phyloP scores from a whole-genome alignment of 2,888 invertebrate species.

The Dromius quadrimaculatus region DNA sequence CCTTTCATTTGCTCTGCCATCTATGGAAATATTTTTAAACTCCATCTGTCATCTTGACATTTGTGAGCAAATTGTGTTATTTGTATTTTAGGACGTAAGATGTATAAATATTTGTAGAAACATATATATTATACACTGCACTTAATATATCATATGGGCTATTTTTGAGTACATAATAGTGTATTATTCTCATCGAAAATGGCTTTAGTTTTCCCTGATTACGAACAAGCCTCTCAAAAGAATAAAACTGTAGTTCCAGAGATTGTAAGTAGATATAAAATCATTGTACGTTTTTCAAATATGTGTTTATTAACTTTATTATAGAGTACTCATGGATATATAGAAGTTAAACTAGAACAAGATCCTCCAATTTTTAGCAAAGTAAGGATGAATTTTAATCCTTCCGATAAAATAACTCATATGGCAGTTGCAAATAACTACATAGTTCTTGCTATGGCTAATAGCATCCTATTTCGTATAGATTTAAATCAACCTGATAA shows the following conservation, averaged over 20 bases:
- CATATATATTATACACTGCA: too few relatives aligned
- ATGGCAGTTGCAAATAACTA: slow-evolving; percentile 86
- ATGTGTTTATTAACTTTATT: slow-evolving; percentile 52
- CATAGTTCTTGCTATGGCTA: slow-evolving; percentile 86
- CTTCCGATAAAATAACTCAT: slow-evolving; percentile 83
- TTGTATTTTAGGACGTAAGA: background rate
- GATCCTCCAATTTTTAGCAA: slow-evolving; percentile 90
- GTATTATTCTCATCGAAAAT: slow-evolving; percentile 65
- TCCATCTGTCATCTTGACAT: background rate
- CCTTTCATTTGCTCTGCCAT: too few relatives aligned
- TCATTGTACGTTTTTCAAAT: slow-evolving; percentile 33
- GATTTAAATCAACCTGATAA: slow-evolving; percentile 84
- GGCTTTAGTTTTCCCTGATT: slow-evolving; percentile 89
- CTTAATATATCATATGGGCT: too few relatives aligned
- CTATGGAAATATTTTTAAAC: too few relatives aligned
- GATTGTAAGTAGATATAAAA: slow-evolving; percentile 64
- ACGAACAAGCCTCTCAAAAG: slow-evolving; percentile 80
- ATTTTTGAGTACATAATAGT: too few relatives aligned
- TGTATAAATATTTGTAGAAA: background rate
- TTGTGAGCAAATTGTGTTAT: background rate
- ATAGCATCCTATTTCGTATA: slow-evolving; percentile 82
- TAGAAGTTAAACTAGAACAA: slow-evolving; percentile 74
- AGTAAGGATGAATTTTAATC: slow-evolving; percentile 83
- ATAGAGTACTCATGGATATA: slow-evolving; percentile 69
- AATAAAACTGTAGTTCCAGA: slow-evolving; percentile 66